Percentiles rank a stretch among this genome's conserved stretches.
phyloP scores from a whole-genome alignment of 2,797 vertebrate species.

The Premnoplex brunnescens region DNA sequence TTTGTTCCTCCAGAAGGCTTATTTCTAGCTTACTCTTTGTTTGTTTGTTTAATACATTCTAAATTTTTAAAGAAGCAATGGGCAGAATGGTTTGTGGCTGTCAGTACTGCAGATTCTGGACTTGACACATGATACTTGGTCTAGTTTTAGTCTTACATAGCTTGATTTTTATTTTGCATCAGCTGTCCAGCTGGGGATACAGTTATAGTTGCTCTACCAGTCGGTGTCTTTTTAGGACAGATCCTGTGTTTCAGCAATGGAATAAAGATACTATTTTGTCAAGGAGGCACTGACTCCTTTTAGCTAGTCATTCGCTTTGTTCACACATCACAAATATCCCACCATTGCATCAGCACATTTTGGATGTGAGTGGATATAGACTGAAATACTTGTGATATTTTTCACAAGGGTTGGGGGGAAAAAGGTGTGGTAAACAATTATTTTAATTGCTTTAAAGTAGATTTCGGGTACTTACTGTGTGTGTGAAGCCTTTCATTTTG shows the following conservation, averaged over 20 bases:
- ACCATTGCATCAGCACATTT: not conserved
- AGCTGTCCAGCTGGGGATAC: not conserved
- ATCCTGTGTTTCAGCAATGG: not conserved
- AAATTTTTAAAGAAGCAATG: not conserved
- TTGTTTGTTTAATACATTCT: not conserved
- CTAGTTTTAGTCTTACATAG: not conserved
- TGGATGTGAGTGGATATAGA: not conserved
- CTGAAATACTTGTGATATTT: not conserved
- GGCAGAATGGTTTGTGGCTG: not conserved
- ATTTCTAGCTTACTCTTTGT: not conserved
- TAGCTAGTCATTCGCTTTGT: not conserved
- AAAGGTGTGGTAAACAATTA: not conserved
- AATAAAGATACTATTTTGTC: not conserved
- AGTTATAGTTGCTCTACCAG: not conserved
- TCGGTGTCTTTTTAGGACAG: not conserved
- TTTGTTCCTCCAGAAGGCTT: not conserved
- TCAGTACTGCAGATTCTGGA: not conserved
- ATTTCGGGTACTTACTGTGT: not conserved
- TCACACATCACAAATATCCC: accelerated
- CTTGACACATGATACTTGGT: not conserved
- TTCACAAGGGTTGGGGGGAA: not conserved
- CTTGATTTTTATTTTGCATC: not conserved
- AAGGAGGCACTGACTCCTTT: not conserved
- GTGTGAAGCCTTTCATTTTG: not conserved
- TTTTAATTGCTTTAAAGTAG: not conserved